Percentiles rank a stretch among this genome's conserved stretches.
phyloP scores from a whole-genome alignment of 2,113 vertebrate genomes.

The Talpa occidentalis region DNA sequence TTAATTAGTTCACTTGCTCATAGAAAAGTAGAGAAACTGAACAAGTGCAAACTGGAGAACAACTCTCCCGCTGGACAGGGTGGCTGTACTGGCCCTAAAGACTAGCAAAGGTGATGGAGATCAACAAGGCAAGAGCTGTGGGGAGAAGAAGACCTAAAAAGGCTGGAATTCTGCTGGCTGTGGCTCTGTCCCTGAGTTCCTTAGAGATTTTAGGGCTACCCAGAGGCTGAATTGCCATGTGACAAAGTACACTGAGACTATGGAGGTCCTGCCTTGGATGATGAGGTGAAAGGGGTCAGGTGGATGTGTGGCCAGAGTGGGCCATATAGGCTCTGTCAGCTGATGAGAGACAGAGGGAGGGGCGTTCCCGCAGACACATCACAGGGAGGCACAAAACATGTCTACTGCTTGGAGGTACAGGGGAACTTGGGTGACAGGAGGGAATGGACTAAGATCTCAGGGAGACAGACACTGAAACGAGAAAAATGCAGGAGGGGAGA shows the following conservation, averaged over 20 bases:
- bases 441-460: not conserved
- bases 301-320: not conserved
- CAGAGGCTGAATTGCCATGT: not conserved
- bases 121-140: not conserved
- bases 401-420: not conserved
- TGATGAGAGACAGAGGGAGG: not conserved
- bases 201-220: not conserved
- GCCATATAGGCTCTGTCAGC: not conserved
- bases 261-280: not conserved
- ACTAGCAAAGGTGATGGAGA: not conserved
- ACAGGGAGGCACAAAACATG: not conserved
- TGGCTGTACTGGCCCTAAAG: not conserved
- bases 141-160: not conserved
- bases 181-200: too few relatives aligned
- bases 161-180: not conserved
- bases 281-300: not conserved
- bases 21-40: conserved; percentile 55
- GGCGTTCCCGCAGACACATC: not conserved
- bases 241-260: not conserved
- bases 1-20: conserved; percentile 76
- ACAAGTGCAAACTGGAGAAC: conserved; percentile 38
- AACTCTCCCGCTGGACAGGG: conserved; percentile 35
- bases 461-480: not conserved
- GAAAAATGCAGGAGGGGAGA: not conserved
- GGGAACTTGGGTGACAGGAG: not conserved